Percentiles rank a stretch among this genome's conserved stretches.
These are phyloP conservation scores for Rhodophaea formosa DNA, from an alignment of 2,888 invertebrate genomes.

Conservation along the genomic window DNA sequence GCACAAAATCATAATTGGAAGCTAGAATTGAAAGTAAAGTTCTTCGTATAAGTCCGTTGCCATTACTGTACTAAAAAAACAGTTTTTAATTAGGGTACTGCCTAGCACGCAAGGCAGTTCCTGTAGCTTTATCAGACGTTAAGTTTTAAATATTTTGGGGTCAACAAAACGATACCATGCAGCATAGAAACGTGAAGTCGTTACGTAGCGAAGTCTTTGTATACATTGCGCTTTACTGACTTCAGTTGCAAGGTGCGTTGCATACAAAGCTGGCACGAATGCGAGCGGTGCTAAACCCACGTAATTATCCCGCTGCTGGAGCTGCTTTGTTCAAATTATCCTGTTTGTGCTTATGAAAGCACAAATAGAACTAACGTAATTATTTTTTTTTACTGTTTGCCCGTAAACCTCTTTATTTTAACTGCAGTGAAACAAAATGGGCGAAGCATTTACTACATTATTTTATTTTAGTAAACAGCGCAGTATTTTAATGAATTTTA, in stretches of 20 bases:
- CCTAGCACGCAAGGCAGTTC: too few species aligned
- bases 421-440: neutral
- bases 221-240: conserved; percentile 26
- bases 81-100: too few species aligned
- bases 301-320: neutral
- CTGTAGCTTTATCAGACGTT: too few species aligned
- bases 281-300: conserved; percentile 1
- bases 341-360: conserved; percentile 10
- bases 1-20: too few species aligned
- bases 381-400: neutral
- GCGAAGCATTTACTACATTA: neutral
- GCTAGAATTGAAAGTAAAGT: too few species aligned
- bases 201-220: neutral
- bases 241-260: conserved; percentile 21
- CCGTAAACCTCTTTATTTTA: neutral
- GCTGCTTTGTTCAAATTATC: conserved; percentile 13
- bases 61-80: too few species aligned
- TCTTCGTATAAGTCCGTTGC: too few species aligned
- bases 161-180: neutral
- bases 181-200: neutral
- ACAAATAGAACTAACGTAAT: conserved; percentile 11
- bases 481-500: too few species aligned
- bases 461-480: neutral
- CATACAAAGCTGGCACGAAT: conserved; percentile 2
- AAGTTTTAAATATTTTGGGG: neutral